A percentile compares a stretch with the other conserved stretches of the same genome.
These are phyloP conservation scores for Celastrina argiolus DNA, from an alignment of 2,888 invertebrate species.

Conservation along the genomic window DNA sequence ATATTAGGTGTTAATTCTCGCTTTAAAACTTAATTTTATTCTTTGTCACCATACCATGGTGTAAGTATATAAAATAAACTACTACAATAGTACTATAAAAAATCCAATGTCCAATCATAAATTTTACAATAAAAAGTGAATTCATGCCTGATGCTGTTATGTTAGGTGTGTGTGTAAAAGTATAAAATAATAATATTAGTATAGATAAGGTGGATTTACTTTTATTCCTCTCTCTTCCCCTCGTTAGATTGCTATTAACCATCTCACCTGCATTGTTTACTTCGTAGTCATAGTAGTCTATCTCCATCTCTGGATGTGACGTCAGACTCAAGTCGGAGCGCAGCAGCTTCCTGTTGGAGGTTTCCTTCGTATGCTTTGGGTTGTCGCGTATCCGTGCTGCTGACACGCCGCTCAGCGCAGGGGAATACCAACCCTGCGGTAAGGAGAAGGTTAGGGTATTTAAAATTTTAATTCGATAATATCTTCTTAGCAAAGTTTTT, in stretches of 20 bases:
- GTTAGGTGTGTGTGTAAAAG: no score
- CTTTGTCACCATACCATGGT: no score
- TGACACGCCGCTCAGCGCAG: conserved; percentile 81
- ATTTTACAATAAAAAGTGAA: no score
- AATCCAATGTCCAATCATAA: no score
- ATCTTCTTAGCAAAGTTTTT: no score
- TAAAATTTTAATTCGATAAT: background rate
- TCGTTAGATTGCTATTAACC: background rate
- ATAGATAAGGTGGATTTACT: no score
- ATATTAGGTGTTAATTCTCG: no score
- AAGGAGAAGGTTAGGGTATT: conserved; percentile 2
- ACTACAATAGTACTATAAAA: no score
- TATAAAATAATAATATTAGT: no score
- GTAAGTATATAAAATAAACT: no score
- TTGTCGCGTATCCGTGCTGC: conserved; percentile 82
- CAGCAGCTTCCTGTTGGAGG: conserved; percentile 82
- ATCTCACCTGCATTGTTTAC: conserved; percentile 81
- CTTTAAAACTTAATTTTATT: no score
- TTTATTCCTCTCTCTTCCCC: background rate
- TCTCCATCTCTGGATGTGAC: conserved; percentile 87
- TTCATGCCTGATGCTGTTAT: no score
- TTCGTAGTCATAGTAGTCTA: conserved; percentile 94
- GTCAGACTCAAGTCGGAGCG: conserved; percentile 88
- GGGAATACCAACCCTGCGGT: conserved; percentile 83
- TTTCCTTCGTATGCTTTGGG: conserved; percentile 87